Conservation (phyloP, 1,140 invertebrate genomes). For the Phymastichus coffea region DNA sequence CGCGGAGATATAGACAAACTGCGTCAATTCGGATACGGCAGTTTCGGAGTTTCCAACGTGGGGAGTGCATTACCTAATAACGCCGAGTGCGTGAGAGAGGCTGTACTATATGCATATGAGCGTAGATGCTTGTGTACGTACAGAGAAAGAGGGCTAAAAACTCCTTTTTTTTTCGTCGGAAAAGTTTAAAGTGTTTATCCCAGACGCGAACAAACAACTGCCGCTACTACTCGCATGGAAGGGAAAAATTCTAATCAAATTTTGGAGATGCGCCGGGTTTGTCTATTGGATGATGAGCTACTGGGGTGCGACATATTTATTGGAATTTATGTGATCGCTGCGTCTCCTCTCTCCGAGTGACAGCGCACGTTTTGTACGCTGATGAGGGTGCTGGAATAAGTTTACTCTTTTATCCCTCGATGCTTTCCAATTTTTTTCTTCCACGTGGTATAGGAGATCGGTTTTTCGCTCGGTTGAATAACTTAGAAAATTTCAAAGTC, state of each 20-base stretch:
- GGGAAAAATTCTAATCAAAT: slow-evolving; percentile 14
- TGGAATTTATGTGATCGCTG: slow-evolving; percentile 3
- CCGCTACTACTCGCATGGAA: too few relatives aligned
- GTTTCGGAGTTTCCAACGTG: slow-evolving; percentile 18
- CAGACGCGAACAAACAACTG: too few relatives aligned
- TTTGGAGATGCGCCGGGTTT: neutral
- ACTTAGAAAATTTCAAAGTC: too few relatives aligned
- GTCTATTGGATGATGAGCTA: neutral
- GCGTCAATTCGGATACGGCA: slow-evolving; percentile 24
- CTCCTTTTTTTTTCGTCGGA: neutral
- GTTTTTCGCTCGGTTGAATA: too few relatives aligned
- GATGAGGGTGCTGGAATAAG: too few relatives aligned
- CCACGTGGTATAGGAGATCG: too few relatives aligned
- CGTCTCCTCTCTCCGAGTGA: too few relatives aligned
- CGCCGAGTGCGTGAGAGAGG: neutral
- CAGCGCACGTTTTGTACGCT: too few relatives aligned
- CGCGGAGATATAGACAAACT: neutral
- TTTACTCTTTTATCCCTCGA: too few relatives aligned
- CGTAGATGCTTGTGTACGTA: neutral
- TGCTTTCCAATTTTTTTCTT: too few relatives aligned
- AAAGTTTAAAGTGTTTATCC: slow-evolving; percentile 21
- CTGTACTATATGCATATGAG: slow-evolving; percentile 4
- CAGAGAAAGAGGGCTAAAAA: too few relatives aligned
- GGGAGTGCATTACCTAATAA: slow-evolving; percentile 30
- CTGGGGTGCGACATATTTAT: slow-evolving; percentile 16